A percentile compares a stretch with the other conserved stretches of the same genome.
phyloP scores from a whole-genome alignment of 2,797 vertebrate species.

The Eupleurogrammus muticus region DNA sequence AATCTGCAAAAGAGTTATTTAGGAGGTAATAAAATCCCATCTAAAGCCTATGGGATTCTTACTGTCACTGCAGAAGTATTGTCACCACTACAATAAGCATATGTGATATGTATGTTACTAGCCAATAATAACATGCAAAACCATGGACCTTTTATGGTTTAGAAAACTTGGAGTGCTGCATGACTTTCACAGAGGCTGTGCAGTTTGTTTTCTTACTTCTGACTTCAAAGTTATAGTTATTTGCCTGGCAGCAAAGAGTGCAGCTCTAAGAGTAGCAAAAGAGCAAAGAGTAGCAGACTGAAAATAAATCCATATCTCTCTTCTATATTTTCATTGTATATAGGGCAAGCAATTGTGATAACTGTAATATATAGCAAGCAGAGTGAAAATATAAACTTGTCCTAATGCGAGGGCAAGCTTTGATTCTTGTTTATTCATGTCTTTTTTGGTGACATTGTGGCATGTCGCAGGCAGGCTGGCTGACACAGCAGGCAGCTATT shows the following conservation, averaged over 20 bases:
- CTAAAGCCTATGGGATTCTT: background rate
- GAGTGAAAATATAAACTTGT: constrained; percentile 19
- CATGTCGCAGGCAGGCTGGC: constrained; percentile 42
- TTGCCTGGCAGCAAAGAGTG: constrained; percentile 10
- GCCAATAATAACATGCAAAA: constrained; percentile 6
- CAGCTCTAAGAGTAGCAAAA: constrained; percentile 14
- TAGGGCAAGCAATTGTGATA: constrained; percentile 42
- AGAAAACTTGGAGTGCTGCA: constrained; percentile 6
- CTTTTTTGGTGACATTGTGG: constrained; percentile 24
- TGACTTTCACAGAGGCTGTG: background rate
- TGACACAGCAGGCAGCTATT: constrained; percentile 42
- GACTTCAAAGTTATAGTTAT: constrained; percentile 6
- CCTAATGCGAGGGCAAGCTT: constrained; percentile 21
- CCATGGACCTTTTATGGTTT: background rate
- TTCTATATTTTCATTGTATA: constrained; percentile 11
- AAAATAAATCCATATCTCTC: background rate
- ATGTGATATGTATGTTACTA: background rate
- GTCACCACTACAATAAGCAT: background rate
- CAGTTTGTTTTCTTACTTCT: constrained; percentile 8
- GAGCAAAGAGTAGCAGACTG: constrained; percentile 31
- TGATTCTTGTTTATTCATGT: constrained; percentile 3
- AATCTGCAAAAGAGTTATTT: background rate
- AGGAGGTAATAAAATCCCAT: background rate
- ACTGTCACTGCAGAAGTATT: too few relatives aligned
- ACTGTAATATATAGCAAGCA: constrained; percentile 49